Percentiles rank a stretch among this genome's conserved stretches.
phyloP scores from a whole-genome alignment of 1,140 invertebrate genomes.

The Spodoptera frugiperda region DNA sequence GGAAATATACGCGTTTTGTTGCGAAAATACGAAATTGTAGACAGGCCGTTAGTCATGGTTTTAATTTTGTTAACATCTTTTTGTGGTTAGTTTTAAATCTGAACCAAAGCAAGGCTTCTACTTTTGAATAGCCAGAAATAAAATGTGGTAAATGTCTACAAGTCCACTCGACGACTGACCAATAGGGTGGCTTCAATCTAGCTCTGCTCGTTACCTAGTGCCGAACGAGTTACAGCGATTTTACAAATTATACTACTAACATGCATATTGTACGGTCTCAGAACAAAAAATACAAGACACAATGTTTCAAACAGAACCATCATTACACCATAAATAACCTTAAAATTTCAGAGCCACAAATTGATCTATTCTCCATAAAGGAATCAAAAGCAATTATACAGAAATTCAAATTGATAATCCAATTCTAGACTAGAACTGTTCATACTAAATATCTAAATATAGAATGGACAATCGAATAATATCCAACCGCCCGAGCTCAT shows the following conservation, averaged over 20 bases:
- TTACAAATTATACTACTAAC: not conserved
- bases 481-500: not conserved
- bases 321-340: too few relatives aligned
- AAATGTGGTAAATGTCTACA: not conserved
- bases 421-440: not conserved
- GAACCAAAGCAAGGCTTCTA: not conserved
- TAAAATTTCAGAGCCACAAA: too few relatives aligned
- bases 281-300: too few relatives aligned
- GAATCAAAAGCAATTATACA: too few relatives aligned
- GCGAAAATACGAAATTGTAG: conserved; percentile 13
- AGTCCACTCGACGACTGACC: conserved; percentile 8
- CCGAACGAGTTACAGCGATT: not conserved
- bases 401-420: too few relatives aligned
- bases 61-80: not conserved
- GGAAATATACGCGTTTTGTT: conserved; percentile 37
- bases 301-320: too few relatives aligned
- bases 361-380: too few relatives aligned
- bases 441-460: not conserved
- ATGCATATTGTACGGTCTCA: too few relatives aligned
- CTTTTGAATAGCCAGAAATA: not conserved
- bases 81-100: not conserved
- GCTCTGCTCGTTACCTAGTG: not conserved
- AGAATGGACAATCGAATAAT: not conserved
- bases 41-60: not conserved
- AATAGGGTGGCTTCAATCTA: not conserved